Evolutionary conservation across 2,797 vertebrate genomes (phyloP).

Genomic region (Trichosurus vulpecula): DNA sequence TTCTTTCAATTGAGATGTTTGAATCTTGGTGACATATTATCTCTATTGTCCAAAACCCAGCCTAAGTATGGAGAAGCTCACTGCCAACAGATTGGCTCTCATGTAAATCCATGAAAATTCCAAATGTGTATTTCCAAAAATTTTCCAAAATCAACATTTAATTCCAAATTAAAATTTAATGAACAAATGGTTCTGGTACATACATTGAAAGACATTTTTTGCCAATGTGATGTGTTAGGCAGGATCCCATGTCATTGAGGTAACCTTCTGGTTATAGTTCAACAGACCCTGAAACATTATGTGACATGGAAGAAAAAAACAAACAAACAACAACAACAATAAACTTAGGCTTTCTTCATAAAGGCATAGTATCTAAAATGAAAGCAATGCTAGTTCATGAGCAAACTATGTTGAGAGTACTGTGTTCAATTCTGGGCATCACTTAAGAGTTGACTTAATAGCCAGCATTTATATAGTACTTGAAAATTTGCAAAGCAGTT

Average conservation of each 20-base stretch:
- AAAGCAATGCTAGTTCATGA: background rate
- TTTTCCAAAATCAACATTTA: background rate
- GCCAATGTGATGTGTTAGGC: background rate
- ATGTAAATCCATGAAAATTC: background rate
- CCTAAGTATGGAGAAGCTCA: background rate
- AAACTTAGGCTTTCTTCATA: background rate
- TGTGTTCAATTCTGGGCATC: background rate
- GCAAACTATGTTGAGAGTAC: background rate
- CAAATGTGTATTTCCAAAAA: background rate
- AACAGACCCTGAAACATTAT: background rate
- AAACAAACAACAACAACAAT: background rate
- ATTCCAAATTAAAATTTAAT: background rate
- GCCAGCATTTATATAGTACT: background rate
- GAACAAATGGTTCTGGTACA: background rate
- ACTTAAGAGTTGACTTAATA: background rate
- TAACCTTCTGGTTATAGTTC: background rate
- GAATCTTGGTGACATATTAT: background rate
- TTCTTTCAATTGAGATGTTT: background rate
- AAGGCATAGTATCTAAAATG: background rate
- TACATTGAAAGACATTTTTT: background rate
- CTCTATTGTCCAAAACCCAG: background rate
- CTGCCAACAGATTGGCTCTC: background rate
- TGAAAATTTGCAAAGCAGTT: background rate
- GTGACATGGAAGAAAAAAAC: background rate
- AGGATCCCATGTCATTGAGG: background rate